phyloP scores from a whole-genome alignment of 1,140 invertebrate species.

The Panagrolaimus sp. region DNA sequence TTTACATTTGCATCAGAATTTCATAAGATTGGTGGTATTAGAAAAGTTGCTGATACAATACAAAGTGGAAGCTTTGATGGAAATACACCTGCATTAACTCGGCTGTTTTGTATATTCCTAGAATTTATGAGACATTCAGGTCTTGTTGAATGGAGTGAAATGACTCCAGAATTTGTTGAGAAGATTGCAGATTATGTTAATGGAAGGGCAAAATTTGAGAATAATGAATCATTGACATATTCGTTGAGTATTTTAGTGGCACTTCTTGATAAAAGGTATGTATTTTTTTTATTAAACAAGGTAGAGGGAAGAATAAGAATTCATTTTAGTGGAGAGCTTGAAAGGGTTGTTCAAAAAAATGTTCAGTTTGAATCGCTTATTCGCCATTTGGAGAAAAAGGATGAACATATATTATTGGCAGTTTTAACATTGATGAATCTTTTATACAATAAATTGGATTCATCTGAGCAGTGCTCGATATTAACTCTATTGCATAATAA shows the following conservation, averaged over 20 bases:
- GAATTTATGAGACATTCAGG: not conserved
- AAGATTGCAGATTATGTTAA: not conserved
- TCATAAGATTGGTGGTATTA: not conserved
- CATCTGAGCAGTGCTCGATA: not conserved
- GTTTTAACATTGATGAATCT: constrained; percentile 1
- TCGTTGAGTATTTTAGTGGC: not conserved
- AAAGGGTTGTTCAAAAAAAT: not conserved
- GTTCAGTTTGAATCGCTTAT: constrained; percentile 3
- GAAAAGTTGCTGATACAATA: not conserved
- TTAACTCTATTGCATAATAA: constrained; percentile 2
- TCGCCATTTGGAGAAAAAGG: not conserved
- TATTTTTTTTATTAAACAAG: not conserved
- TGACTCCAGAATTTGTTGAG: not conserved
- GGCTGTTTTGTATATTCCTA: not conserved
- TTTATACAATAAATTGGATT: not conserved
- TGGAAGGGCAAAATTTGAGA: constrained; percentile 8
- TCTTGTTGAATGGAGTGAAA: not conserved
- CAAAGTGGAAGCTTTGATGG: not conserved
- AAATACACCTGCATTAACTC: not conserved
- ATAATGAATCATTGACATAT: not conserved
- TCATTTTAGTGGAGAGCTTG: not conserved
- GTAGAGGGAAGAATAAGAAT: not conserved
- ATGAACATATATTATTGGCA: not conserved
- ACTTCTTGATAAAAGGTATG: not conserved
- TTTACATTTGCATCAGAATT: not conserved